A percentile compares a stretch with the other conserved stretches of the same genome.
phyloP scores from a whole-genome alignment of 1,140 invertebrate species.

The Spodoptera litura region DNA sequence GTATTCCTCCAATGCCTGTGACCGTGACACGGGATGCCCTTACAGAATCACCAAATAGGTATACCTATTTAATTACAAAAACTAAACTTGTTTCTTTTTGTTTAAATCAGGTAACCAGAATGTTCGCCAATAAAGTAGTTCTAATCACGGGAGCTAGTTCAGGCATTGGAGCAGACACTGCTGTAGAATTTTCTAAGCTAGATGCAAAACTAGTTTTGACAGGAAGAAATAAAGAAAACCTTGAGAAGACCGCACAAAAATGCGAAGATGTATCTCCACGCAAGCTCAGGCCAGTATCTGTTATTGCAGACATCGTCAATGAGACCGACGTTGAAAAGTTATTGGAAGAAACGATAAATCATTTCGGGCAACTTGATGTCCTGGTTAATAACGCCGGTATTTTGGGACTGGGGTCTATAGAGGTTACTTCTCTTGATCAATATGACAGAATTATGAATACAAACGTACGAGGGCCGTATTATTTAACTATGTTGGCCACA shows the following conservation, averaged over 20 bases:
- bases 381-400: constrained; percentile 93
- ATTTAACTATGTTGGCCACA: constrained; percentile 91
- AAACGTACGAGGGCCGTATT: constrained; percentile 91
- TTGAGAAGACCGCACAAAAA: constrained; percentile 85
- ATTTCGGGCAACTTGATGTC: constrained; percentile 89
- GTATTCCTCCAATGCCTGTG: too few relatives aligned
- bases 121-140: constrained; percentile 89
- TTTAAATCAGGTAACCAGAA: constrained; percentile 62
- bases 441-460: constrained; percentile 91
- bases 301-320: constrained; percentile 89
- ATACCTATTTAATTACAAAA: neutral
- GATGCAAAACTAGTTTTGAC: constrained; percentile 89
- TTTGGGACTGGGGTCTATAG: constrained; percentile 89
- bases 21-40: too few relatives aligned
- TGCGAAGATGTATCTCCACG: constrained; percentile 86
- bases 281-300: constrained; percentile 82
- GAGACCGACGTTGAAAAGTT: constrained; percentile 89
- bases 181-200: constrained; percentile 90
- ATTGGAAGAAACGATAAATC: constrained; percentile 86
- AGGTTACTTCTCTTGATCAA: constrained; percentile 90
- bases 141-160: constrained; percentile 93
- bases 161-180: constrained; percentile 94
- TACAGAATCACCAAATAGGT: too few relatives aligned
- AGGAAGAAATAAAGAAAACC: constrained; percentile 85
- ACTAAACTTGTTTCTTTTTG: constrained; percentile 4